phyloP scores from a whole-genome alignment of 2,797 vertebrate genomes.

The Bothrops alternatus region DNA sequence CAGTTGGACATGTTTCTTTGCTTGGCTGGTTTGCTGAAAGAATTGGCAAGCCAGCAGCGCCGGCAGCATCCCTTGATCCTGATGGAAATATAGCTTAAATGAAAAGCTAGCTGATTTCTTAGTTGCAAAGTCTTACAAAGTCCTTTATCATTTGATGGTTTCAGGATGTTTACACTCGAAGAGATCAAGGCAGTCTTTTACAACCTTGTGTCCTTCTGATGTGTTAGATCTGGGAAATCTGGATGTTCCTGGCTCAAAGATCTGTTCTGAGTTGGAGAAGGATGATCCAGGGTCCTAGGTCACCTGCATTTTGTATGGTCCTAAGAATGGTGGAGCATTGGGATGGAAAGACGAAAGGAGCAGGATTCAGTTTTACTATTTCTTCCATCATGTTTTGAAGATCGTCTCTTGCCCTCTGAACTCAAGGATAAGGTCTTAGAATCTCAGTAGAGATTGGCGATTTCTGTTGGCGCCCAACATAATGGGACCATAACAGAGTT shows the following conservation, averaged over 20 bases:
- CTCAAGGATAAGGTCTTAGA: not conserved
- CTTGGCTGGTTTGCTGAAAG: not conserved
- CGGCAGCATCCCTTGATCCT: not conserved
- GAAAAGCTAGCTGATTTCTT: not conserved
- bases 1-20: too few species aligned
- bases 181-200: not conserved
- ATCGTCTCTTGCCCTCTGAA: not conserved
- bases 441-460: not conserved
- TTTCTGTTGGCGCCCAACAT: not conserved
- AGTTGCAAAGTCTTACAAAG: not conserved
- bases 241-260: not conserved
- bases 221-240: not conserved
- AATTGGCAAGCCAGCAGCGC: not conserved
- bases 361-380: not conserved
- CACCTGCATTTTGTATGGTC: not conserved
- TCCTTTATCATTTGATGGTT: not conserved
- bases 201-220: not conserved
- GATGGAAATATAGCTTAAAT: not conserved
- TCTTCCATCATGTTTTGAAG: not conserved
- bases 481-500: not conserved
- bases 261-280: not conserved
- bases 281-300: not conserved
- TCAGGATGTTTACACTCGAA: not conserved
- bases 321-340: not conserved
- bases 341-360: not conserved